phyloP scores from a whole-genome alignment of 2,113 vertebrate genomes.

The Lipotes vexillifer region DNA sequence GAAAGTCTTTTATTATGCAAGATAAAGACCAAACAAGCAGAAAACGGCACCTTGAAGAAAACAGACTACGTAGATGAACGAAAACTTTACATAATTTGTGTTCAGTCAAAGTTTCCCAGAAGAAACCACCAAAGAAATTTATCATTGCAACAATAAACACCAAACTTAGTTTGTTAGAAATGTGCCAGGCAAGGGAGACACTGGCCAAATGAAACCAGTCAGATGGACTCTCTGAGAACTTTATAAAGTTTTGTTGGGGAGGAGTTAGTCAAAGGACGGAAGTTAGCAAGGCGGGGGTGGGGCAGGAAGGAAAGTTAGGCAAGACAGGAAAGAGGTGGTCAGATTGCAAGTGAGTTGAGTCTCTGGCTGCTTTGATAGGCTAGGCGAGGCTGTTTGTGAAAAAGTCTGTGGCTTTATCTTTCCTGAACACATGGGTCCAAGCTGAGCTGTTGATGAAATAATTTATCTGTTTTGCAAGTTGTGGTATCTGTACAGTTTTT shows the following conservation, averaged over 20 bases:
- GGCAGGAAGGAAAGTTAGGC: not conserved
- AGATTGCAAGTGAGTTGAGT: not conserved
- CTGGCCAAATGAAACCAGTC: not conserved
- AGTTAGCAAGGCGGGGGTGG: not conserved
- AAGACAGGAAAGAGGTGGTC: not conserved
- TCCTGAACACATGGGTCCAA: not conserved
- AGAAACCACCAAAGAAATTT: not conserved
- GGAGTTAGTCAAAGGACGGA: not conserved
- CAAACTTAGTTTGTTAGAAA: not conserved
- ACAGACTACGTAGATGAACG: not conserved
- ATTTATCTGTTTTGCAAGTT: not conserved
- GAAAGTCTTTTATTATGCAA: not conserved
- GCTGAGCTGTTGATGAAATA: not conserved
- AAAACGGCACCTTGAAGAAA: not conserved
- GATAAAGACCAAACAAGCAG: not conserved
- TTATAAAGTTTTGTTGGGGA: not conserved
- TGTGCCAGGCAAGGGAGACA: not conserved
- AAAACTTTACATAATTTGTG: not conserved
- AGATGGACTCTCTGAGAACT: not conserved
- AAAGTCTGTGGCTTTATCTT: constrained; percentile 21
- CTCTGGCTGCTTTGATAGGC: not conserved
- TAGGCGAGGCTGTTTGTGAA: not conserved
- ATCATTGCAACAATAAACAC: not conserved
- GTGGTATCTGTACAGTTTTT: not conserved
- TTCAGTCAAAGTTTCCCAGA: not conserved